Evolutionary conservation across 2,888 invertebrate species (phyloP).

Genomic region (Lacanobia wlatinum): DNA sequence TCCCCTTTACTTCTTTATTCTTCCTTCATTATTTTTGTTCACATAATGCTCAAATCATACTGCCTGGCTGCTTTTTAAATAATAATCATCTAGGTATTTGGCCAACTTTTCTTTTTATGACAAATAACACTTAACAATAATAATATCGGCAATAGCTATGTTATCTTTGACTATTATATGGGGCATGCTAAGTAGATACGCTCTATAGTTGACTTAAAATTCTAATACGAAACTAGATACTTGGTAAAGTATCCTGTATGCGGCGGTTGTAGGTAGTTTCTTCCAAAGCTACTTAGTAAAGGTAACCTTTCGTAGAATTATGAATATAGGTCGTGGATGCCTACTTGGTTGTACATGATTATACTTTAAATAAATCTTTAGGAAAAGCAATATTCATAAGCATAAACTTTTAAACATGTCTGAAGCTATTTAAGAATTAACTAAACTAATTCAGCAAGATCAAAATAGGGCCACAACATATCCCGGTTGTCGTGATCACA

Average conservation of each 20-base stretch:
- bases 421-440: not conserved
- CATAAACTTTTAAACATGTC: no score
- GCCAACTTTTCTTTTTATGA: no score
- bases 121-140: not conserved
- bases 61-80: no score
- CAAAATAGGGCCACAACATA: not conserved
- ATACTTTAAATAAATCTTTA: no score
- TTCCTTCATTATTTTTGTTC: no score
- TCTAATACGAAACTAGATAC: not conserved
- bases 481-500: constrained; percentile 1
- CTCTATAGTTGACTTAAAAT: not conserved
- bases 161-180: not conserved
- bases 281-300: no score
- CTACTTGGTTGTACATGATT: not conserved
- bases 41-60: not conserved
- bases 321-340: not conserved
- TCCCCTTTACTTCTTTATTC: not conserved
- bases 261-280: not conserved
- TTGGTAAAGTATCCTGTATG: not conserved
- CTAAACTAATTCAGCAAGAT: not conserved
- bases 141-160: not conserved
- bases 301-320: not conserved
- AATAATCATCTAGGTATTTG: no score
- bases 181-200: not conserved
- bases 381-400: no score